These are phyloP conservation scores for Rhamnusium bicolor DNA, from an alignment of 2,888 invertebrate species.

Conservation along the genomic window DNA sequence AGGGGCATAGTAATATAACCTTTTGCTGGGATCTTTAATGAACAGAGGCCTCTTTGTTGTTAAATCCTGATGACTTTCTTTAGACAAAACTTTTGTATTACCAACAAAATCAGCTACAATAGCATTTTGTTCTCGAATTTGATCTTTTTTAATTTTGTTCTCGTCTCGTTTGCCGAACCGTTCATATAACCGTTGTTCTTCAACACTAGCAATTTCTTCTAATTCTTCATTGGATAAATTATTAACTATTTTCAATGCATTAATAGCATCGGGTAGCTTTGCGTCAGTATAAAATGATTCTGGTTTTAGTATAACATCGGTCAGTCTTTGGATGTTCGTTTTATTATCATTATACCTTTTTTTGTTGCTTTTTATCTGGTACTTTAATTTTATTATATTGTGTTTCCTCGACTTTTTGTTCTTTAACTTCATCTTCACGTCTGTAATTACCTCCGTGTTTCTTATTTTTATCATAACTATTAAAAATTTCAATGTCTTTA, in stretches of 20 bases:
- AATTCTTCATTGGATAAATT: conserved; percentile 39
- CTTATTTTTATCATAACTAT: conserved; percentile 25
- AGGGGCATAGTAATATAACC: conserved; percentile 67
- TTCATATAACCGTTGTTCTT: conserved; percentile 32
- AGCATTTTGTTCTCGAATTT: conserved; percentile 1
- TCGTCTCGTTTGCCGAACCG: conserved; percentile 15
- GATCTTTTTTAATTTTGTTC: conserved; percentile 11
- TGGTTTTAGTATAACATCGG: conserved; percentile 62
- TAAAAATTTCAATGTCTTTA: conserved; percentile 33
- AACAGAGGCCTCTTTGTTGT: conserved; percentile 53
- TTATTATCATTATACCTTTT: conserved; percentile 28
- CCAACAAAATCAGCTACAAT: background rate
- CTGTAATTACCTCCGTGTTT: conserved; percentile 30
- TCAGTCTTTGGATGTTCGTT: conserved; percentile 46
- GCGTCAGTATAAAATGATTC: conserved; percentile 62
- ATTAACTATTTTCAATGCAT: conserved; percentile 55
- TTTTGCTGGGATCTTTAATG: conserved; percentile 68
- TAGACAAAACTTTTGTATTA: background rate
- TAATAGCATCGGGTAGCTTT: conserved; percentile 60
- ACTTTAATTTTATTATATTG: conserved; percentile 3
- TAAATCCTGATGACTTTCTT: background rate
- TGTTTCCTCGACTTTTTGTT: conserved; percentile 30
- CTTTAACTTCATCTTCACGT: background rate
- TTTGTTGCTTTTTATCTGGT: conserved; percentile 27
- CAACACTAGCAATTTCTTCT: conserved; percentile 37